A percentile compares a stretch with the other conserved stretches of the same genome.
These are phyloP conservation scores for Sphyrna mokarran DNA, from an alignment of 2,113 vertebrate species.

Conservation along the genomic window DNA sequence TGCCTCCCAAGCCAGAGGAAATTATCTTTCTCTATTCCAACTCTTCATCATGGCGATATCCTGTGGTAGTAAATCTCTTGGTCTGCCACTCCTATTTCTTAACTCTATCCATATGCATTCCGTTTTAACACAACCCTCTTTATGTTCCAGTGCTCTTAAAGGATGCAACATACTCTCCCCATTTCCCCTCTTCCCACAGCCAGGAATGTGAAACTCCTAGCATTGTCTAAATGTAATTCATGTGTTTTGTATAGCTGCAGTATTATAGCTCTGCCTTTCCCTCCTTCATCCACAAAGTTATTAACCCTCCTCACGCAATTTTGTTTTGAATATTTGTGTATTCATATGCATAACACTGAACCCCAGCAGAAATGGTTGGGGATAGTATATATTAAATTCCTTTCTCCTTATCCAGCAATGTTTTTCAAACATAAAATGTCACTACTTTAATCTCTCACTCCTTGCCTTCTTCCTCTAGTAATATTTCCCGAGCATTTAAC, in stretches of 20 bases:
- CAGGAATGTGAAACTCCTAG: not conserved
- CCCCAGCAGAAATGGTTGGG: not conserved
- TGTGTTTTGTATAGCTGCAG: not conserved
- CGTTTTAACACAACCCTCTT: not conserved
- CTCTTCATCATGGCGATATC: not conserved
- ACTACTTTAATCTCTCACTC: not conserved
- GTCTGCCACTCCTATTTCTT: not conserved
- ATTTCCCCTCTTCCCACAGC: not conserved
- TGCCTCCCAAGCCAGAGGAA: not conserved
- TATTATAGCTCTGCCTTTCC: not conserved
- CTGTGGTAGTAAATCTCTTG: not conserved
- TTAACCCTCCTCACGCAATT: not conserved
- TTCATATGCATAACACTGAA: not conserved
- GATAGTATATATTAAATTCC: not conserved
- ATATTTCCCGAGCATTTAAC: not conserved
- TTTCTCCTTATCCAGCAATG: not conserved
- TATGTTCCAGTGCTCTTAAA: not conserved
- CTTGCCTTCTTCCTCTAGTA: not conserved
- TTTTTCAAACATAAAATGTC: not conserved
- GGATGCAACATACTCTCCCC: not conserved
- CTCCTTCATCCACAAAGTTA: not conserved
- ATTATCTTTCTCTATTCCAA: not conserved
- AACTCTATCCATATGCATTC: constrained; percentile 1
- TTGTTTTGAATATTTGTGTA: not conserved
- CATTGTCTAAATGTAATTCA: too few relatives aligned